Conservation (phyloP, 2,888 invertebrate species). For the Diarsia brunnea region DNA sequence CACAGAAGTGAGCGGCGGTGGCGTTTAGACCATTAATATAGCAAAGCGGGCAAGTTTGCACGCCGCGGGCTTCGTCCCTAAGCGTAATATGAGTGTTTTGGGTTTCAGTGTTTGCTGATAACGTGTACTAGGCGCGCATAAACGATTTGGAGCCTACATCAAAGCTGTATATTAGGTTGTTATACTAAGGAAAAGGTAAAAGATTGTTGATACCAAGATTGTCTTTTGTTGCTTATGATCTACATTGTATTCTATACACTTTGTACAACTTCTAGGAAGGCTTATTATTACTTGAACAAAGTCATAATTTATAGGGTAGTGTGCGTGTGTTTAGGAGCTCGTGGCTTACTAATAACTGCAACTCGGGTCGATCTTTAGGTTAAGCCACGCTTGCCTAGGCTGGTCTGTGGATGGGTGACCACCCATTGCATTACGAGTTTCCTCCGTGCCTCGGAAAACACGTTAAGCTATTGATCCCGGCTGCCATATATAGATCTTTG, state of each 20-base stretch:
- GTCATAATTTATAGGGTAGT: background rate
- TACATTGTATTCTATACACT: background rate
- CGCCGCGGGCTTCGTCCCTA: slow-evolving; percentile 18
- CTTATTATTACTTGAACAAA: background rate
- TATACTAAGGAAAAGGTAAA: background rate
- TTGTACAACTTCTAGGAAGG: background rate
- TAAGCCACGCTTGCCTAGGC: too few relatives aligned
- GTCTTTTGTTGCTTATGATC: background rate
- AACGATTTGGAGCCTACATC: background rate
- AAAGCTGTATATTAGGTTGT: background rate
- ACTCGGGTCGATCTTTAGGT: too few relatives aligned
- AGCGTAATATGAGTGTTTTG: slow-evolving; percentile 40
- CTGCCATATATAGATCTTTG: too few relatives aligned
- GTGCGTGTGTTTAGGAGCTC: background rate
- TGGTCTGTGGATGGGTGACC: too few relatives aligned
- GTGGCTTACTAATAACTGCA: too few relatives aligned
- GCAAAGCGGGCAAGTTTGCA: slow-evolving; percentile 34
- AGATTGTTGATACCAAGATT: slow-evolving; percentile 9
- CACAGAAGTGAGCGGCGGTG: slow-evolving; percentile 12
- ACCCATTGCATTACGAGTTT: too few relatives aligned
- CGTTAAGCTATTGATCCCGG: too few relatives aligned
- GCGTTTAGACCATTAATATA: slow-evolving; percentile 44
- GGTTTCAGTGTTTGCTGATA: slow-evolving; percentile 34
- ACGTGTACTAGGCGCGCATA: slow-evolving; percentile 29
- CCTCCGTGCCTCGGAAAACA: too few relatives aligned